Base-by-base conservation (phyloP, 2,797 vertebrate species). In the Pseudochirops corinnae region DNA sequence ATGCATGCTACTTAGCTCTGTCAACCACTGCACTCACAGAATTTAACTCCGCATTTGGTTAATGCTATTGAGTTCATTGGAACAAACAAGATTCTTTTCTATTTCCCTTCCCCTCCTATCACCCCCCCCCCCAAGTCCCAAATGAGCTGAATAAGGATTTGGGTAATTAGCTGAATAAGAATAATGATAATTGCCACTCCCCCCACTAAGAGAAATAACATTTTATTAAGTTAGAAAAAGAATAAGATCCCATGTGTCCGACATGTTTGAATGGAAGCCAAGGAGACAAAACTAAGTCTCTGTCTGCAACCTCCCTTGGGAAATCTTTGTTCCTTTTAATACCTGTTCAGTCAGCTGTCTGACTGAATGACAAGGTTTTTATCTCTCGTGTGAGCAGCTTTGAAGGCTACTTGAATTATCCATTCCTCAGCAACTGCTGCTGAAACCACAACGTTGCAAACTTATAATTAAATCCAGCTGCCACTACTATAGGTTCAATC, bases 381-480 rank as follows among this genome's bases (percentile, higher is more conserved):
- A 98, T 98, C 98, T 99, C 98, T 98, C 98, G 98, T 58, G 97
- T 97, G 97, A 98, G 98, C 96, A 97, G 97, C 98, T 98, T 98
- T 91, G 98, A 98, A 98, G 98, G 98, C 98, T 98, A 98, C 98
- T 98, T 96, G 97, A 96, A 97, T 98, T 98, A 98, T 98, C 98
- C 98, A 96, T 98, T 98, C 98, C 97, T 96, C 97, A 98, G 98
- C 98, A 98, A 98, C 97, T 98, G 98, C 97, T 98, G 98, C 98
- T 92, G 95, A 98, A 99, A 98, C 98, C 98, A 97, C 98, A 98
- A 98, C 94, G 94, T 97, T 98, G 98, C 98, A 97, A 98, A 98
- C 98, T 98, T 98, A 98, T 99, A 98, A 98, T 98, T 99, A 99
- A 98, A 98, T 98, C 98, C 98, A 99, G 98, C 98, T 98, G 98